Base-by-base conservation (phyloP, 2,113 vertebrate genomes). In the Crotophaga sulcirostris region DNA sequence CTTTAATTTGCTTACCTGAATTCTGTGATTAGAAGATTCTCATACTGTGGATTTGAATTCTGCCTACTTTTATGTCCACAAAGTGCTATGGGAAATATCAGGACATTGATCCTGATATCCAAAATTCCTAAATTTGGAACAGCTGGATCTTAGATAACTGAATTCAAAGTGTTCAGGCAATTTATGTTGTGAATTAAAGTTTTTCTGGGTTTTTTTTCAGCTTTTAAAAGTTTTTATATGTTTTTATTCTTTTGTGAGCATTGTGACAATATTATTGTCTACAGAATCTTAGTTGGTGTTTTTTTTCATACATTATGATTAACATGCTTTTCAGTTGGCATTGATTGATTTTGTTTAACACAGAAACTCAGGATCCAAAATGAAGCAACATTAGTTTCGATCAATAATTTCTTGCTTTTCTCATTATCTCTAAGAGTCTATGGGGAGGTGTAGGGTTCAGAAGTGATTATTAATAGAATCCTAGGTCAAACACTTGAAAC, bases 401-500 rank as follows among this genome's bases (percentile, higher is more conserved):
- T 94, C 95, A 90, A 89, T 98, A 96, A 78, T 94, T 94, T 75
- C 21, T 31, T 74, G 63, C 24, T 58, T 69, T 84, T 85, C 75
- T 95, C 55, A 13, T 94, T 92, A 95, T 78, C 56, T 91, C 66
- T 38, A 18, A 9, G 25, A 66, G 63, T 93, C 89, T 40, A 21
- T 2, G 1, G 70, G 87, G 84, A 86, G 31, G 17, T 84, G 12
- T 54, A 72, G 20, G 18, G 91, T 91, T 94, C 91, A 67, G 63
- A 74, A 90, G 9, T 72, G 76, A 90, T 87, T 15, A 74, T 93
- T 97, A 93, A 94, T 90, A 91, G 91, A 89, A 89, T 94, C 93
- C 38, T 78, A 52, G 87, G 67, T 92, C 91, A 89, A 74, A 77
- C 70, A 33, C 85, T 90, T 88, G 66, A 73, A 92, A 60, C 60